Conservation (phyloP, 2,888 invertebrate genomes). For the Escarpia spicata region DNA sequence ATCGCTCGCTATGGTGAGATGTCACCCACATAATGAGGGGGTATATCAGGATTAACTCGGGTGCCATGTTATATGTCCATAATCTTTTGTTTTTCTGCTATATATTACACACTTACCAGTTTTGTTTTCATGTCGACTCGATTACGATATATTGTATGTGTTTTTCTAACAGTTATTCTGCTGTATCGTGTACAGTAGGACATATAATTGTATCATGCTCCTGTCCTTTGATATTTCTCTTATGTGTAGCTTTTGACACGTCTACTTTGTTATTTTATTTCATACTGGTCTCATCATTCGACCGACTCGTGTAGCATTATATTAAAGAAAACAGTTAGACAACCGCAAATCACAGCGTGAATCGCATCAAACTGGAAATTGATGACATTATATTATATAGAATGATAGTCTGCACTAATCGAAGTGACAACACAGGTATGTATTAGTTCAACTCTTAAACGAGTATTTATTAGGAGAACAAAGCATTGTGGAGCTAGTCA, state of each 20-base stretch:
- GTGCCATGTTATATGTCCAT: no score
- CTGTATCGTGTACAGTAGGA: no score
- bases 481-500: not conserved
- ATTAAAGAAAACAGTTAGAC: not conserved
- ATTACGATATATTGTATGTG: no score
- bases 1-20: no score
- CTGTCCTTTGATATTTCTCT: not conserved
- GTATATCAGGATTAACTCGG: no score
- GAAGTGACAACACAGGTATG: not conserved
- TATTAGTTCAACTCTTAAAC: slow-evolving; percentile 3
- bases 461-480: slow-evolving; percentile 11
- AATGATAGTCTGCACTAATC: not conserved
- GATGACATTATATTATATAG: not conserved
- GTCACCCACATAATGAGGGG: no score
- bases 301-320: not conserved
- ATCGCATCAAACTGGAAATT: not conserved
- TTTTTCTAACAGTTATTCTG: no score
- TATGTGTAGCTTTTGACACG: not conserved
- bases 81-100: no score
- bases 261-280: no score
- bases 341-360: not conserved
- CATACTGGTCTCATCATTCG: not conserved
- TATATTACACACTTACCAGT: no score
- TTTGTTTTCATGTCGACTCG: no score
- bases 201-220: no score